Evolutionary conservation across 2,113 vertebrate species (phyloP).

Genomic region (Equus przewalskii): DNA sequence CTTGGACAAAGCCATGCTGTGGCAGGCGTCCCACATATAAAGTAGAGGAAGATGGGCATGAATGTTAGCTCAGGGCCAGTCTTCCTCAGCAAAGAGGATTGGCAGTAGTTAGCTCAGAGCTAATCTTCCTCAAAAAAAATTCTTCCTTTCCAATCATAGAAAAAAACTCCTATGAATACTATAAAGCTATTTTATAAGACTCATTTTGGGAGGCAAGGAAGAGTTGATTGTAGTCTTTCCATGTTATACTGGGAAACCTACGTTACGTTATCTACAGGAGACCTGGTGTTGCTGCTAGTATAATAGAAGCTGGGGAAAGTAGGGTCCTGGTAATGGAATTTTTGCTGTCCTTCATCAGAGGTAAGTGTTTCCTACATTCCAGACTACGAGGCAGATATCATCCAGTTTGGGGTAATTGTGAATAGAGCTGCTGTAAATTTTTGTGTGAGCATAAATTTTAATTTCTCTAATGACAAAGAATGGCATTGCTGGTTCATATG

Average conservation of each 20-base stretch:
- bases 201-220: neutral
- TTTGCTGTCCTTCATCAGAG: neutral
- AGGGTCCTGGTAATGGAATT: neutral
- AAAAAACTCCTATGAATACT: neutral
- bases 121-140: neutral
- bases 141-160: neutral
- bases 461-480: neutral
- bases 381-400: neutral
- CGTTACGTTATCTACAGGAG: neutral
- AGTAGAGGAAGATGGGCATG: too few relatives aligned
- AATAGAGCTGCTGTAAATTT: neutral
- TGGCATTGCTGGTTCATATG: neutral
- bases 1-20: too few relatives aligned
- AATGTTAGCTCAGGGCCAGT: too few relatives aligned
- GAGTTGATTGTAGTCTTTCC: neutral
- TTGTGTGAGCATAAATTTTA: neutral
- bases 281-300: neutral
- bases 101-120: too few relatives aligned
- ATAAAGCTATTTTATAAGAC: neutral
- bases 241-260: neutral
- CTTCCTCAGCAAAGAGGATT: too few relatives aligned
- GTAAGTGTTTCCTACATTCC: neutral
- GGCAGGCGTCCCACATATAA: too few relatives aligned
- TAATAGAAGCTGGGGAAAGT: neutral
- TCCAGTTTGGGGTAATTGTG: neutral